Base-by-base conservation (phyloP, 2,113 vertebrate species). In the Felis chaus region DNA sequence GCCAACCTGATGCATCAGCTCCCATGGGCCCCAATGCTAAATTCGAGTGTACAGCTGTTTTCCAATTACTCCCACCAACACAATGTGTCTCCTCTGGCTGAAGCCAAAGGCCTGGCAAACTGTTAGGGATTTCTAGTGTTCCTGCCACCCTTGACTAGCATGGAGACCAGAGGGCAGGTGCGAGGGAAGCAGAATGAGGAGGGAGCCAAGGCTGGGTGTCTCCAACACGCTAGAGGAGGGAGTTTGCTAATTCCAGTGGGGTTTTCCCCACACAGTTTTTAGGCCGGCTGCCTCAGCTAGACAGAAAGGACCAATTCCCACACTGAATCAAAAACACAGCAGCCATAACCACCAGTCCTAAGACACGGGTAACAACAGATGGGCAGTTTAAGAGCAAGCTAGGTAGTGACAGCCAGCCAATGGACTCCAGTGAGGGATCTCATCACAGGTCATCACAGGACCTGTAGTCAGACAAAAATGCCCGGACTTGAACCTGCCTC, bases 101-200 rank as follows among this genome's bases (percentile, higher is more conserved):
- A 76, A 94, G 91, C 66, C 57, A 50, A 57, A 71, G 79, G 80
- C 36, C 97, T 89, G 39, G 80, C 76, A 79, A 93, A 91, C 27
- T 14, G 14, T 73, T 45, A 57, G 1, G 10, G 36, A 36, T 96
- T 87, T 94, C 81, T 55, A 82, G 21, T 63, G 81, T 55, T 66
- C 48, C 48, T 81, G 68, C 63, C n/a, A 33, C 5, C 36, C 55
- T 45, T 78, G 41, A 7, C 68, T 11, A 87, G 69, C 31, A 4
- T 23, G 4, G 21, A 95, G 66, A 73, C 36, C 25, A 50, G 83
- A 39, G 5, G 18, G 39, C 69, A 94, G 41, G 76, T 66, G 2
- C 15, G 9, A 53, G 45, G 57, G 69, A 83, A 69, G 53, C 50
- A 27, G 68, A 48, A 41, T 9, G 33, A 76, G 33, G 63, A 45